phyloP scores from a whole-genome alignment of 2,113 vertebrate species.

The Eptesicus fuscus region DNA sequence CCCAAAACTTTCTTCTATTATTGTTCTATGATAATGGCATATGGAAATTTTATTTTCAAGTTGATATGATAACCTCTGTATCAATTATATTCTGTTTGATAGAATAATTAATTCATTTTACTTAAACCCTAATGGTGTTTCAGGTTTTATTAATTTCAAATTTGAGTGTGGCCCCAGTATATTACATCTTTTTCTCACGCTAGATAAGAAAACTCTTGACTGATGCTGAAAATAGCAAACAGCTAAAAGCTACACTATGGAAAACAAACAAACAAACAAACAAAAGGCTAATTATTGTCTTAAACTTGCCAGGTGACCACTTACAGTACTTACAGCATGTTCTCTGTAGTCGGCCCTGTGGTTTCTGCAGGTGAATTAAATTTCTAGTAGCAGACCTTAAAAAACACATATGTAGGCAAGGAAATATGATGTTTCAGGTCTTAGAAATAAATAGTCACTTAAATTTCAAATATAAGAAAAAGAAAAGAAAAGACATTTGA shows the following conservation, averaged over 20 bases:
- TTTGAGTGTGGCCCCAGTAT: neutral
- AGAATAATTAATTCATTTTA: constrained; percentile 36
- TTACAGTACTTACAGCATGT: neutral
- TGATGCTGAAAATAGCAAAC: constrained; percentile 13
- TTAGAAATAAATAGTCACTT: neutral
- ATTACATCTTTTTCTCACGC: neutral
- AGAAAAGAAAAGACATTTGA: neutral
- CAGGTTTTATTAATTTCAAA: constrained; percentile 23
- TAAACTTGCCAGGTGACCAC: neutral
- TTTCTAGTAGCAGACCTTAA: neutral
- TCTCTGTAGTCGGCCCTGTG: neutral
- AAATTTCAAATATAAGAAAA: neutral
- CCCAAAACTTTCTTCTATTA: neutral
- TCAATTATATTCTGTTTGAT: neutral
- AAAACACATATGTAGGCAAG: neutral
- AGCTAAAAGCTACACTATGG: neutral
- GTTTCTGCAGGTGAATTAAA: neutral
- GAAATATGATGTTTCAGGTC: neutral
- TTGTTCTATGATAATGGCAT: neutral
- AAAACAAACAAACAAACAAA: too few relatives aligned
- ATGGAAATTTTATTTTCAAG: neutral
- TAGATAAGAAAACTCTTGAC: constrained; percentile 34
- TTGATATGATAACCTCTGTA: neutral
- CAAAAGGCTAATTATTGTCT: neutral
- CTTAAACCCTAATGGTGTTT: neutral